Base-by-base conservation (phyloP, 2,888 invertebrate species). In the Phrixothrix hirtus region DNA sequence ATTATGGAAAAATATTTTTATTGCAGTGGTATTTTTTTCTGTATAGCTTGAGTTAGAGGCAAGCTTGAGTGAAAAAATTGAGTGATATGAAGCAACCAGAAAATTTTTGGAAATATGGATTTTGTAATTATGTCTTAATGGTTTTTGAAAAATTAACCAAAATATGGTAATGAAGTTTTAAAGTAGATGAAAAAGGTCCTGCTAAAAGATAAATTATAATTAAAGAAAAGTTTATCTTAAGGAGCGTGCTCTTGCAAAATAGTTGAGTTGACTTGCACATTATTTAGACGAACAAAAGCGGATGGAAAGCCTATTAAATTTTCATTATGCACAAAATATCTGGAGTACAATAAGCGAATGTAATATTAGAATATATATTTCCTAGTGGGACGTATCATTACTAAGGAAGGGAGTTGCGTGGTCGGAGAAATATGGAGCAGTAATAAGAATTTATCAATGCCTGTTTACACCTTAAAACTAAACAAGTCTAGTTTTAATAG, bases 381-480 rank as follows among this genome's bases (percentile, higher is more conserved):
- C 46, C 51, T 52, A 42, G 61, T 61, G 59, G 61, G 61, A 36
- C 42, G 60, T 51, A 56, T 54, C 55, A 52, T 55, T 54, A 52
- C 35, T 41, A 27, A 41, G 52, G 41, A 47, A 30, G 52, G 41
- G 51, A 30, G 31, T 21, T 58, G 61, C 61, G 61, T 61, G 61
- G 61, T 61, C 59, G 59, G 47, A 58, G 60, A 61, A 60, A 61
- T 60, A 61, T 61, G 45, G 58, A 52, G 57, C 41, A 51, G 53
- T 41, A 52, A 56, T 53, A 51, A 49, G 55, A 60, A 62, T 62
- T 61, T 60, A 62, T 62, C 60, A 62, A 55, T 59, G 57, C 58
- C 57, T 56, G 59, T 61, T 61, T 62, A 59, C 62, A 60, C 60
- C 59, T 62, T 60, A 54, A 58, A 60, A 59, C 53, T 39, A 44